These are phyloP conservation scores for Echiichthys vipera DNA, from an alignment of 2,797 vertebrate genomes.

Conservation along the genomic window DNA sequence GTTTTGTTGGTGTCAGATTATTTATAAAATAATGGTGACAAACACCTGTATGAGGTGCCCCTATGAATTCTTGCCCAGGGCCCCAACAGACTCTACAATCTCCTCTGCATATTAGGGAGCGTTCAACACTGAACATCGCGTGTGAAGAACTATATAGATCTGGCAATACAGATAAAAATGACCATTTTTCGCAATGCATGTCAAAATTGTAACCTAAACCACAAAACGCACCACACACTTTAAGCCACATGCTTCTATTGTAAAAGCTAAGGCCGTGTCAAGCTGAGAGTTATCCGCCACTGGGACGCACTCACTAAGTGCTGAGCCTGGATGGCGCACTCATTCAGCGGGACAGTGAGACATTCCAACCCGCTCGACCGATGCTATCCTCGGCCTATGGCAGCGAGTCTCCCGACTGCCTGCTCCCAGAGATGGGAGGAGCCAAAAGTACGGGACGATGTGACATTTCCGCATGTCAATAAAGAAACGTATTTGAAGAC, in stretches of 20 bases:
- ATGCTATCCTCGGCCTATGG: constrained; percentile 61
- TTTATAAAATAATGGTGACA: too few species aligned
- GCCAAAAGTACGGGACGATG: background rate
- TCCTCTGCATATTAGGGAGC: too few species aligned
- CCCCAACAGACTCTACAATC: too few species aligned
- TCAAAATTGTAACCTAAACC: background rate
- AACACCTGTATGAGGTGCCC: too few species aligned
- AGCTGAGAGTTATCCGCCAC: background rate
- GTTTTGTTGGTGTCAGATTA: too few species aligned
- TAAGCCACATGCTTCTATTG: background rate
- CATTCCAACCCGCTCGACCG: constrained; percentile 63
- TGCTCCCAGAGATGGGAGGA: constrained; percentile 46
- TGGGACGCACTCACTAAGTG: too few species aligned
- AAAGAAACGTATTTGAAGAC: background rate
- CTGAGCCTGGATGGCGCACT: background rate
- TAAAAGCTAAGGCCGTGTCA: too few species aligned
- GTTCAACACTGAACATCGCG: too few species aligned
- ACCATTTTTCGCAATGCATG: too few species aligned
- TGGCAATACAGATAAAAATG: too few species aligned
- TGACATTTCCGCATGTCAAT: constrained; percentile 68
- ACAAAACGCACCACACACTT: background rate
- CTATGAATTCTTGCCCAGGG: too few species aligned
- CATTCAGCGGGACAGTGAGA: constrained; percentile 55
- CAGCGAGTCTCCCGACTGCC: background rate
- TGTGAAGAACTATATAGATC: too few species aligned